Evolutionary conservation across 2,888 invertebrate species (phyloP).

Genomic region (Agriopis leucophaearia): DNA sequence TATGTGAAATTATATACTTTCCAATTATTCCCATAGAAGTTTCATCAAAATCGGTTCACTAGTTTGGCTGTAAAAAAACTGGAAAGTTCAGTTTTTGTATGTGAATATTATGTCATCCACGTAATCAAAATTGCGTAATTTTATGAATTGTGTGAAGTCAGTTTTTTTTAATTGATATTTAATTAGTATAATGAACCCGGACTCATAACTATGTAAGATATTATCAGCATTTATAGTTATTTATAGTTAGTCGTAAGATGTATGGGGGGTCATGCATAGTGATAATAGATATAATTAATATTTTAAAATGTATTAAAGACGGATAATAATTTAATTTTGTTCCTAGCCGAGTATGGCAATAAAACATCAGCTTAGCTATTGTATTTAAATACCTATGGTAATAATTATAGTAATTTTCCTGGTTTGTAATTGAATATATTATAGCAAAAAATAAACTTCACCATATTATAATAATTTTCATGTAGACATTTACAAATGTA

Average conservation of each 20-base stretch:
- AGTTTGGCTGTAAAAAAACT: too few relatives aligned
- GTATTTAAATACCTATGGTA: not conserved
- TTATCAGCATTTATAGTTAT: slow-evolving; percentile 46
- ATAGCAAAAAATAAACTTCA: not conserved
- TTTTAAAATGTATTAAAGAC: slow-evolving; percentile 32
- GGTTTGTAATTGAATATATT: not conserved
- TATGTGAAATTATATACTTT: too few relatives aligned
- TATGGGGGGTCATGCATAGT: slow-evolving; percentile 41
- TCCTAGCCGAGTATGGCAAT: slow-evolving; percentile 45
- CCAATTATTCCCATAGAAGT: too few relatives aligned
- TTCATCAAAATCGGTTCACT: too few relatives aligned
- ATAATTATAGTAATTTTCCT: slow-evolving; percentile 4
- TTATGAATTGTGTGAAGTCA: too few relatives aligned
- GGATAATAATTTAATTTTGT: slow-evolving; percentile 40
- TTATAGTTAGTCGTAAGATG: slow-evolving; percentile 41
- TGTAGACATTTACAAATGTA: too few relatives aligned
- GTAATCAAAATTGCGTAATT: too few relatives aligned
- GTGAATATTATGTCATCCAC: too few relatives aligned
- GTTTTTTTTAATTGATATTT: too few relatives aligned
- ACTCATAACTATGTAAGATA: slow-evolving; percentile 41
- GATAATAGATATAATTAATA: slow-evolving; percentile 44
- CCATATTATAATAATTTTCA: too few relatives aligned
- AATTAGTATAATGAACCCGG: slow-evolving; percentile 9
- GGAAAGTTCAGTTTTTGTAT: too few relatives aligned
- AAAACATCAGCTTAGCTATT: slow-evolving; percentile 37